Evolutionary conservation across 30 jellyfish, hydroid and myxozoan genomes (phyloP).

Genomic region (Euphysa ruthae): DNA sequence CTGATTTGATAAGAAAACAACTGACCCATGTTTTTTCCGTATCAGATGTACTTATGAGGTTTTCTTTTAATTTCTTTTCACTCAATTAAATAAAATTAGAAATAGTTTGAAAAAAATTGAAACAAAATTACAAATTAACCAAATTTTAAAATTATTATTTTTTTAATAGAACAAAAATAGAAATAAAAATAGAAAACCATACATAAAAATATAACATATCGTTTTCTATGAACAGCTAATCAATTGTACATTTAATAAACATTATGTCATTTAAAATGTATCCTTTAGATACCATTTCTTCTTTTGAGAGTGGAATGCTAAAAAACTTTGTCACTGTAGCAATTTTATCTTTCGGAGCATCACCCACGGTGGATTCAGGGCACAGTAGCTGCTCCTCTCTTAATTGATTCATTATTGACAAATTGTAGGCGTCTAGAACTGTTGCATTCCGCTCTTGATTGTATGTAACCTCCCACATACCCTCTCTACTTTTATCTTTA

Average conservation of each 20-base stretch:
- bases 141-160: too few relatives aligned
- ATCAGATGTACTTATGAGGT: too few relatives aligned
- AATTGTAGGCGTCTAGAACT: background rate
- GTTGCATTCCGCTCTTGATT: background rate
- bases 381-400: slow-evolving; percentile 5
- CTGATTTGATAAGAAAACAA: too few relatives aligned
- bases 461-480: slow-evolving; percentile 24
- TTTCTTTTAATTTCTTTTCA: too few relatives aligned
- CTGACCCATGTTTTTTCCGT: too few relatives aligned
- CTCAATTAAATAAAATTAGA: too few relatives aligned
- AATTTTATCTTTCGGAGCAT: background rate
- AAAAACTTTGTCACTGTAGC: slow-evolving; percentile 14
- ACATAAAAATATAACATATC: too few relatives aligned
- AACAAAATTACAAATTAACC: too few relatives aligned
- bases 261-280: background rate
- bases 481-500: slow-evolving; percentile 4
- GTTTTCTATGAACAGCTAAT: background rate
- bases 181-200: too few relatives aligned
- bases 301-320: slow-evolving; percentile 1
- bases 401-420: slow-evolving; percentile 5
- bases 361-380: slow-evolving; percentile 1
- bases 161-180: too few relatives aligned
- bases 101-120: too few relatives aligned
- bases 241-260: background rate
- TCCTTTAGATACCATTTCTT: background rate